Evolutionary conservation across 2,113 vertebrate genomes (phyloP).

Genomic region (Dolichotis patagonum): DNA sequence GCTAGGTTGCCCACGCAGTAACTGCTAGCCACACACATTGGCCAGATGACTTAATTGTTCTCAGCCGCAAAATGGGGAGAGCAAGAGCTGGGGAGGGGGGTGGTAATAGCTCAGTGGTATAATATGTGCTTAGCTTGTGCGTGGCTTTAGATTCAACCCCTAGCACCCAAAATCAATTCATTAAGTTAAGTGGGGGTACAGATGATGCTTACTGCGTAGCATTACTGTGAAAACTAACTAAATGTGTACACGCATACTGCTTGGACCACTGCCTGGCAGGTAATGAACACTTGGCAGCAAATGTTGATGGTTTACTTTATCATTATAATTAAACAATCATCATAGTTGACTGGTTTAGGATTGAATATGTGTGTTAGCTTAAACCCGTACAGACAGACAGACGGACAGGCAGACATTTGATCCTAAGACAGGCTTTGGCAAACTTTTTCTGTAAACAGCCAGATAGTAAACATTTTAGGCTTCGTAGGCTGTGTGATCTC

Average conservation of each 20-base stretch:
- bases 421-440: background rate
- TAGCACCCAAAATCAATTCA: background rate
- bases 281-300: background rate
- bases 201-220: background rate
- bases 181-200: background rate
- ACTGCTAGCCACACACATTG: background rate
- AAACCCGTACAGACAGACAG: background rate
- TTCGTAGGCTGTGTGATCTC: background rate
- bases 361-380: background rate
- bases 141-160: background rate
- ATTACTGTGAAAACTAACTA: background rate
- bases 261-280: background rate
- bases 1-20: too few species aligned
- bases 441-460: background rate
- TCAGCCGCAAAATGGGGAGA: background rate
- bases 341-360: background rate
- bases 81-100: too few species aligned
- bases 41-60: background rate
- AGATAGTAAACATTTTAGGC: background rate
- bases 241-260: background rate
- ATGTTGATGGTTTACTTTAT: background rate
- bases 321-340: background rate
- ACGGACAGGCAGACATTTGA: too few species aligned
- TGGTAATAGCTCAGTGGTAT: background rate
- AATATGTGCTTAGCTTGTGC: background rate